phyloP scores from a whole-genome alignment of 2,797 vertebrate species.

The Prionace glauca region DNA sequence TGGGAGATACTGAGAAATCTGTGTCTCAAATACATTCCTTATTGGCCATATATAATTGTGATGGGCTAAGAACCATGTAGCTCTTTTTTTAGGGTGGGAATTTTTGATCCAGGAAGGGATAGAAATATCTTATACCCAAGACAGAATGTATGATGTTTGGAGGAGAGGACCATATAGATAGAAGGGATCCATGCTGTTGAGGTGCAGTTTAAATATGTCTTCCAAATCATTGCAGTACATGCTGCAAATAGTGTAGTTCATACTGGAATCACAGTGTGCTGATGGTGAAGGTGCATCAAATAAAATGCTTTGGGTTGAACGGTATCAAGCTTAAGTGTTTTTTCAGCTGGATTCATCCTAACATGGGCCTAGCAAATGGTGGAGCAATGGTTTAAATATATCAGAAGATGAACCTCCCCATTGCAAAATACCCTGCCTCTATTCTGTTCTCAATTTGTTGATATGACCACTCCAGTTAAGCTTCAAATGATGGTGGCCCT shows the following conservation, averaged over 20 bases:
- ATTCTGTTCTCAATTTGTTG: neutral
- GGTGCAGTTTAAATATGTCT: neutral
- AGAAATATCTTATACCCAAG: neutral
- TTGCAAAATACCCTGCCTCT: neutral
- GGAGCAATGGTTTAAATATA: neutral
- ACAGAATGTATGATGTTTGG: neutral
- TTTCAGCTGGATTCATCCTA: neutral
- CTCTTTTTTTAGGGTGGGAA: neutral
- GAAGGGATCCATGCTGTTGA: neutral
- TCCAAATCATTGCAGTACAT: neutral
- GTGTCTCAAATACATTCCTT: neutral
- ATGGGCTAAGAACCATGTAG: neutral
- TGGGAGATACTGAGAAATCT: neutral
- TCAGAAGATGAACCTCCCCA: neutral
- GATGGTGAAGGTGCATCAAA: neutral
- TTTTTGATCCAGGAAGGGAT: neutral
- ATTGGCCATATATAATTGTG: neutral
- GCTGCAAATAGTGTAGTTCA: neutral
- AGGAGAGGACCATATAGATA: neutral
- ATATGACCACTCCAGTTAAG: neutral
- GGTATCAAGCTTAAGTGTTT: neutral
- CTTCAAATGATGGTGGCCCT: no score
- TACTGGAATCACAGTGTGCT: neutral
- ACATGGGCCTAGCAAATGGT: neutral
- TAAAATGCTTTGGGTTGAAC: neutral